Evolutionary conservation across 2,888 invertebrate genomes (phyloP), one percentile per base, ranked within the genome.

Genomic region (Galeruca laticollis): DNA sequence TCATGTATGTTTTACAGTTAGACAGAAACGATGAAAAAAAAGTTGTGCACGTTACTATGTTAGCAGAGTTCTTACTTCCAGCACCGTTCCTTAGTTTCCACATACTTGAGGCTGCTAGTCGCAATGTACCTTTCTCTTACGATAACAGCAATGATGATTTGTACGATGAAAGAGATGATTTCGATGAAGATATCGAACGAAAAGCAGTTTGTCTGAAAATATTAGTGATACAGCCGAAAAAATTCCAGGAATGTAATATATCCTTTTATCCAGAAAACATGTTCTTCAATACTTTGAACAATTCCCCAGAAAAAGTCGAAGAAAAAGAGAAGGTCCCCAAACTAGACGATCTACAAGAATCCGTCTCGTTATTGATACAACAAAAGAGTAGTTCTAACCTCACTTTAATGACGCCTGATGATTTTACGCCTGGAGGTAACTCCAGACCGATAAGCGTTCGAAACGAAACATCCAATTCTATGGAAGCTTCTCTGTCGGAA

Each of bases 51-150:
- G 91, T 94, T 68, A 90, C 89, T 74, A 92, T 90, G 70, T 89
- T 97, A 67, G 92, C 96, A 0, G 96, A 97, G 86, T 96, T 97
- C 83, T 88, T 94, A 59, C 85, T 98, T 60, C 94, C 95, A 0
- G 94, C 94, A 77, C 94, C 97, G 0, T 93, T 97, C 77, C 87
- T 98, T 57, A 96, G 96, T 81, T 95, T 96, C 83, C 94, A 94
- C 68, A 94, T 98, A 75, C 89, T 93, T 2, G 94, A 95, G 80
- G 95, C 96, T 0, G 90, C 90, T 13, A 84, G 86, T 26, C 84
- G 86, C 2, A 87, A 86, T 51, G 82, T 87, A 56, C 87, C 87
- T 72, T 86, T 85, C 73, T 85, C 85, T 51, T 80, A 76, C 59
- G 78, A 79, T 21, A 81, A 80, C 54, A 87, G 86, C 68, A 85